A percentile compares a stretch with the other conserved stretches of the same genome.
These are phyloP conservation scores for Ascaphus truei DNA, from an alignment of 2,113 vertebrate species.

Conservation along the genomic window DNA sequence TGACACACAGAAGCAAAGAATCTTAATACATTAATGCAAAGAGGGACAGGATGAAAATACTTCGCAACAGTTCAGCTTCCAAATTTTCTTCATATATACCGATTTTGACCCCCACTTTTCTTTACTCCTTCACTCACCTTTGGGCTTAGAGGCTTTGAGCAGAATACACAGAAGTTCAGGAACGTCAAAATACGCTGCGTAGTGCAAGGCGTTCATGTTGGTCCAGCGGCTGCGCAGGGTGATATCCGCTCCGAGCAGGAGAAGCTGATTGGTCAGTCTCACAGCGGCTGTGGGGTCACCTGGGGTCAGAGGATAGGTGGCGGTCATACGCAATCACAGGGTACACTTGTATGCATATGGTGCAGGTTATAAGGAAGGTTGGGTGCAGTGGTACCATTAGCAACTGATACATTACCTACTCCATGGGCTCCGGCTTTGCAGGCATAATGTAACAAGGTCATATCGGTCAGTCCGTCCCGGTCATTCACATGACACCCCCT, in stretches of 20 bases:
- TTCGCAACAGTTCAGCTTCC: too few species aligned
- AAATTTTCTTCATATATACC: too few species aligned
- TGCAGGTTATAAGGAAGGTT: too few species aligned
- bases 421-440: constrained; percentile 91
- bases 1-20: too few species aligned
- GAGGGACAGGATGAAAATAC: too few species aligned
- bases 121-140: too few species aligned
- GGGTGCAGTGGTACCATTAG: not conserved
- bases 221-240: constrained; percentile 89
- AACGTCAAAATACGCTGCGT: constrained; percentile 87
- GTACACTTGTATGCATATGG: not conserved
- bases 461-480: constrained; percentile 86
- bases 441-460: constrained; percentile 90
- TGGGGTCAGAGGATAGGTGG: constrained; percentile 29
- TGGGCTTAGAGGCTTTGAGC: constrained; percentile 73
- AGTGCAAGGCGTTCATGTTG: constrained; percentile 91
- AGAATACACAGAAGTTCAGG: constrained; percentile 82
- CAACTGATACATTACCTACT: constrained; percentile 68
- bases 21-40: too few species aligned
- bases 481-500: constrained; percentile 89
- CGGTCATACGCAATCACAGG: not conserved
- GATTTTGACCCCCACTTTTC: too few species aligned
- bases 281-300: constrained; percentile 81
- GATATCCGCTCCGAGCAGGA: constrained; percentile 76
- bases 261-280: constrained; percentile 76